These are phyloP conservation scores for Pogona vitticeps DNA, from an alignment of 2,113 vertebrate species.

Conservation along the genomic window DNA sequence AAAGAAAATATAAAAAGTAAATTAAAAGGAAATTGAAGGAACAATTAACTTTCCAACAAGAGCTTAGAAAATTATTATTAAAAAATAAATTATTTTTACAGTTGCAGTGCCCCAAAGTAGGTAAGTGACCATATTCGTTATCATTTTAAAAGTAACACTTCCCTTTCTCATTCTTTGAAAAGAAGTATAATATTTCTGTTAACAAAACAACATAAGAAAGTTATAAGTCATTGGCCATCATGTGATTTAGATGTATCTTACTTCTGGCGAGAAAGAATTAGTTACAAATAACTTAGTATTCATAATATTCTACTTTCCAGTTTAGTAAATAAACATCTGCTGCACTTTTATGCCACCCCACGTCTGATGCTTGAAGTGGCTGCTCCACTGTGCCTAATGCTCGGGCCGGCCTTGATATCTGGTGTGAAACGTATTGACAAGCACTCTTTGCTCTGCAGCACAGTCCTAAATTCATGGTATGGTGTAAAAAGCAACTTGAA, in stretches of 20 bases:
- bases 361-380: not conserved
- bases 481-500: not conserved
- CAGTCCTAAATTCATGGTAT: not conserved
- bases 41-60: too few relatives aligned
- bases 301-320: not conserved
- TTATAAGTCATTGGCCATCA: not conserved
- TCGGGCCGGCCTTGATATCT: not conserved
- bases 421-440: not conserved
- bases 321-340: not conserved
- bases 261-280: not conserved
- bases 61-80: too few relatives aligned
- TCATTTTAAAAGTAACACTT: not conserved
- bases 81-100: not conserved
- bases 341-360: not conserved
- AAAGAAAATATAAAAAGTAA: too few relatives aligned
- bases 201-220: not conserved
- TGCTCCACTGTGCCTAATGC: not conserved
- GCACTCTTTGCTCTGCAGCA: rapidly evolving
- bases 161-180: not conserved
- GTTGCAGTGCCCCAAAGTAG: not conserved
- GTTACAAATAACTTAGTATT: too few relatives aligned
- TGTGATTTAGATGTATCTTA: not conserved
- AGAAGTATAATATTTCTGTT: not conserved
- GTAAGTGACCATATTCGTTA: not conserved
- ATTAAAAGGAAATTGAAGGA: too few relatives aligned